Percentiles rank a stretch among this genome's conserved stretches.
These are phyloP conservation scores for Papilio xuthus DNA, from an alignment of 1,140 invertebrate species.

Conservation along the genomic window DNA sequence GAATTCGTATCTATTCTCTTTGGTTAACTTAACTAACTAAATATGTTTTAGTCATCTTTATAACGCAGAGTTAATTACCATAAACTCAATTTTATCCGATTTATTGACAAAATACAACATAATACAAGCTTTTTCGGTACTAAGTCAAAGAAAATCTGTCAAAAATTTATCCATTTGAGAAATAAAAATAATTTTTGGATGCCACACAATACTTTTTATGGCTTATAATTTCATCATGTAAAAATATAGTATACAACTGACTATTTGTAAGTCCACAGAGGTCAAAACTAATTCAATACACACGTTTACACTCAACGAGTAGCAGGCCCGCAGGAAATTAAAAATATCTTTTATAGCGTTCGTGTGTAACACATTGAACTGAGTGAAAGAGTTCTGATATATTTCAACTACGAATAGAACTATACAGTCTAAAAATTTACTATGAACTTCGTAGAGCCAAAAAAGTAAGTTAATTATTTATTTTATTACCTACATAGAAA, in stretches of 20 bases:
- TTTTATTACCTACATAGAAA: too few relatives aligned
- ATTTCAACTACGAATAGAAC: slow-evolving; percentile 8
- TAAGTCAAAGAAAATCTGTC: too few relatives aligned
- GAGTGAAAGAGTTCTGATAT: background rate
- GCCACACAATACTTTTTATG: too few relatives aligned
- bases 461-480: background rate
- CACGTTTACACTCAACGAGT: background rate
- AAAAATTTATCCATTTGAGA: too few relatives aligned
- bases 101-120: too few relatives aligned
- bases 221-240: too few relatives aligned
- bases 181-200: too few relatives aligned
- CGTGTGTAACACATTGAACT: slow-evolving; percentile 2
- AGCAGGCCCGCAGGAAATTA: slow-evolving; percentile 1
- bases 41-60: too few relatives aligned
- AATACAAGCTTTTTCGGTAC: too few relatives aligned
- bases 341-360: slow-evolving; percentile 24
- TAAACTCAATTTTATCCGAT: too few relatives aligned
- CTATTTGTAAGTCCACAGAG: background rate
- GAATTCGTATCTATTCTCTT: background rate
- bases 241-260: background rate
- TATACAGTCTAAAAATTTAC: background rate
- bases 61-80: too few relatives aligned
- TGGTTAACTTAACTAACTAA: background rate
- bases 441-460: background rate
- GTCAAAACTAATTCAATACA: slow-evolving; percentile 18